A percentile compares a stretch with the other conserved stretches of the same genome.
These are phyloP conservation scores for Columba guinea DNA, from an alignment of 2,797 vertebrate genomes.

Conservation along the genomic window DNA sequence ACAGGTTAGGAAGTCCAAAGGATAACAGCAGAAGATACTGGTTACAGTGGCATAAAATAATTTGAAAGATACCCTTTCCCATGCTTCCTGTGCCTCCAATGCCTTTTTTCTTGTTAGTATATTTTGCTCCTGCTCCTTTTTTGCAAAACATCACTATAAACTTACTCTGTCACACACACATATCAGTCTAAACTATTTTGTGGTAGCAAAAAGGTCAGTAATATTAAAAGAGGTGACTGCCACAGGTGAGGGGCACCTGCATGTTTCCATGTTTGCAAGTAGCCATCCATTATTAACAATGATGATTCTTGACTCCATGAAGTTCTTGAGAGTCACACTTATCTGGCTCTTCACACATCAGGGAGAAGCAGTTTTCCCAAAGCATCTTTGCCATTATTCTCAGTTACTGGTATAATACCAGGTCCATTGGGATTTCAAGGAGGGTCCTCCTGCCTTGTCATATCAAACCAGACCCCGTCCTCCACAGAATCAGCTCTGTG, in stretches of 20 bases:
- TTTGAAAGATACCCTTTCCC: neutral
- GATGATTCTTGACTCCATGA: neutral
- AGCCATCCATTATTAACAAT: rapidly evolving
- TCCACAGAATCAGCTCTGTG: neutral
- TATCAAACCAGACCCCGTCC: rapidly evolving
- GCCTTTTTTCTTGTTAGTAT: neutral
- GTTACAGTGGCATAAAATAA: neutral
- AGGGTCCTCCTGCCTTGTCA: neutral
- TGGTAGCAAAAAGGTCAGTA: neutral
- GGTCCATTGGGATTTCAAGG: rapidly evolving
- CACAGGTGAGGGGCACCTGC: neutral
- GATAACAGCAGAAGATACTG: neutral
- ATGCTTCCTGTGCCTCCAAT: neutral
- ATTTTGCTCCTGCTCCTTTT: neutral
- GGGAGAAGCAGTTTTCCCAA: neutral
- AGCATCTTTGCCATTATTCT: neutral
- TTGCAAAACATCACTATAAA: neutral
- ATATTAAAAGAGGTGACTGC: neutral
- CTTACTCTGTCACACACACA: rapidly evolving
- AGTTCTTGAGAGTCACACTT: rapidly evolving
- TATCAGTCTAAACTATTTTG: neutral
- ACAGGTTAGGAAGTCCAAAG: neutral
- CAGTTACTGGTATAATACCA: neutral
- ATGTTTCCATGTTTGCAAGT: neutral
- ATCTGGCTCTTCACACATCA: neutral